phyloP scores from a whole-genome alignment of 2,113 vertebrate genomes.

The Sminthopsis crassicaudata region DNA sequence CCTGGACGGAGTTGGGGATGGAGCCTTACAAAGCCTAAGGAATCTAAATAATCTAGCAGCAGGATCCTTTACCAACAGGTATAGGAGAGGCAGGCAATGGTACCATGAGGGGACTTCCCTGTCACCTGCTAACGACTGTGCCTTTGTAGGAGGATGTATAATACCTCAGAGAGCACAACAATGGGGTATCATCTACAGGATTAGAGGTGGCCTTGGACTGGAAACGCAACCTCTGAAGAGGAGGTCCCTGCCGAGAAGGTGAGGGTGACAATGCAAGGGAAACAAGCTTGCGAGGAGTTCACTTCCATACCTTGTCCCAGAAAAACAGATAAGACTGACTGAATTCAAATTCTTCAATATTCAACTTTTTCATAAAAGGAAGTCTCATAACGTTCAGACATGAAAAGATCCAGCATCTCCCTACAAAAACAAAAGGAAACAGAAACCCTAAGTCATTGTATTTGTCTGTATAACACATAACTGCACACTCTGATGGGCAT shows the following conservation, averaged over 20 bases:
- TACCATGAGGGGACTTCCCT: not conserved
- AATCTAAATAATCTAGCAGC: conserved; percentile 29
- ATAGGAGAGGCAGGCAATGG: conserved; percentile 7
- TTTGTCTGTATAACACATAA: conserved; percentile 24
- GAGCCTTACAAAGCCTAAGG: conserved; percentile 25
- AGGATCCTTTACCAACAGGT: conserved; percentile 43
- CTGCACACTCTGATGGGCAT: conserved; percentile 29
- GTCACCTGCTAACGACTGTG: conserved; percentile 45
- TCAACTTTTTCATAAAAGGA: conserved; percentile 98
- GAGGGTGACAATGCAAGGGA: conserved; percentile 22
- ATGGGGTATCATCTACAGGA: not conserved
- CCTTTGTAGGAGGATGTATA: conserved; percentile 46
- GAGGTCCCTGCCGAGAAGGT: not conserved
- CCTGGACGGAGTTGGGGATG: not conserved
- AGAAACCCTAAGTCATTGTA: conserved; percentile 43
- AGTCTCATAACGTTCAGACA: conserved; percentile 98
- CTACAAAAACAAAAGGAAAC: conserved; percentile 83
- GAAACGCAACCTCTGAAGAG: conserved; percentile 58
- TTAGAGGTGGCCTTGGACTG: conserved; percentile 5
- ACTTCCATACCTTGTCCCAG: conserved; percentile 95
- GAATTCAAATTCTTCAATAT: conserved; percentile 99
- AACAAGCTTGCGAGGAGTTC: conserved; percentile 2
- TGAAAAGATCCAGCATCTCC: conserved; percentile 99
- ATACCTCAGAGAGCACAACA: conserved; percentile 49
- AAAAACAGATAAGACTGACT: conserved; percentile 98